These are phyloP conservation scores for Drosophila truncata DNA, from an alignment of 1,140 invertebrate genomes.

Conservation along the genomic window DNA sequence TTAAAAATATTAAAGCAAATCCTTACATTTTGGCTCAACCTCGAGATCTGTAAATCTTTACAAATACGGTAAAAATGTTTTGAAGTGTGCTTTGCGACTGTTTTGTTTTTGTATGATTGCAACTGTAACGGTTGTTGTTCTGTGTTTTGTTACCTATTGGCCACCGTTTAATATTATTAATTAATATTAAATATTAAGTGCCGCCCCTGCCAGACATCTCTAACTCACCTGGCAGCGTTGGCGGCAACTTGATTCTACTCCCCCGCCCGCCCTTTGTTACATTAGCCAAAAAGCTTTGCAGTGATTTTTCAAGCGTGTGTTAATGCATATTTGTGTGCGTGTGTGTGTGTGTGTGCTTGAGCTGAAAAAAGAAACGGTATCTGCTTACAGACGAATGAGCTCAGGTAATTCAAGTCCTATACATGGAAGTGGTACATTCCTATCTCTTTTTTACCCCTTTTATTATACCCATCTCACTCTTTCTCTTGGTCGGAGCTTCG, in stretches of 20 bases:
- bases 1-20: too few species aligned
- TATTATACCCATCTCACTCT: neutral
- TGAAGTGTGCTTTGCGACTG: too few species aligned
- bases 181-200: too few species aligned
- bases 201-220: neutral
- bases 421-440: slow-evolving; percentile 72
- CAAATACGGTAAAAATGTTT: too few species aligned
- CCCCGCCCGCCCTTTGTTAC: slow-evolving; percentile 10
- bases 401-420: slow-evolving; percentile 73
- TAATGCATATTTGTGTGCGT: slow-evolving; percentile 27
- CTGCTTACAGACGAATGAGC: slow-evolving; percentile 74
- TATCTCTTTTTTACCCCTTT: slow-evolving; percentile 9
- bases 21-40: too few species aligned
- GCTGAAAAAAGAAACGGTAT: slow-evolving; percentile 67
- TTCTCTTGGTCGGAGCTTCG: neutral
- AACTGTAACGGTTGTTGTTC: too few species aligned
- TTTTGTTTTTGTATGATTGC: too few species aligned
- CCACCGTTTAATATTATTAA: too few species aligned
- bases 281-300: slow-evolving; percentile 46
- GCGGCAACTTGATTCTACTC: slow-evolving; percentile 35
- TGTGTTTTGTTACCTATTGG: too few species aligned
- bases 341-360: slow-evolving; percentile 21
- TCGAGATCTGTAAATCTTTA: too few species aligned
- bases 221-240: slow-evolving; percentile 22
- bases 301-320: slow-evolving; percentile 33